Percentiles rank a stretch among this genome's conserved stretches.
Conservation (phyloP, 2,797 vertebrate species). For the Sebastes kiyomatsui region DNA sequence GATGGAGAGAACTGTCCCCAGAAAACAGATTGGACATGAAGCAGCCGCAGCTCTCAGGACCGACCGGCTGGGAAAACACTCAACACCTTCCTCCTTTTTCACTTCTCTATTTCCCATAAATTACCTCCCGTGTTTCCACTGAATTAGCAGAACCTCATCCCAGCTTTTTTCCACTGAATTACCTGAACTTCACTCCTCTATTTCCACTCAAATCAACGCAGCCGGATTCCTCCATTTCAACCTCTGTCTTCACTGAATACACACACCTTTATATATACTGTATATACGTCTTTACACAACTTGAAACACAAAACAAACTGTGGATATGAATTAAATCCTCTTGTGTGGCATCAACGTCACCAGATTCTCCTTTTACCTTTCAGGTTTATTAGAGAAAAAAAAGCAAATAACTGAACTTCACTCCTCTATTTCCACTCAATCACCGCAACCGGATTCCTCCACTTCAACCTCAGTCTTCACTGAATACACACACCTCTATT, state of each 20-base stretch:
- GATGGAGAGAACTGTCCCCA: conserved; percentile 12
- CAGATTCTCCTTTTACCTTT: not conserved
- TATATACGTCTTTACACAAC: not conserved
- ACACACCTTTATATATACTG: not conserved
- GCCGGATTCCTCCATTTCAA: not conserved
- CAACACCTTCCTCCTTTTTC: not conserved
- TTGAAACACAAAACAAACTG: not conserved
- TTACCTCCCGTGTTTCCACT: not conserved
- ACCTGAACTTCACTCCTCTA: not conserved
- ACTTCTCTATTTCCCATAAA: not conserved
- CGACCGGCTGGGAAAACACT: conserved; percentile 3
- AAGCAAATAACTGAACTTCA: not conserved
- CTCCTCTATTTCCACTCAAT: conserved; percentile 11
- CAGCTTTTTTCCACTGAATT: not conserved
- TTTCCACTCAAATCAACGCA: conserved; percentile 18
- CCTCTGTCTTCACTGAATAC: not conserved
- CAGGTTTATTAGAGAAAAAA: not conserved
- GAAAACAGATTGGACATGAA: not conserved
- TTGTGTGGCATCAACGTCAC: not conserved
- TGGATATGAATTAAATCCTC: not conserved
- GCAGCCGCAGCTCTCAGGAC: not conserved
- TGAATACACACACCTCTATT: not conserved
- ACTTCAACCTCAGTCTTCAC: not conserved
- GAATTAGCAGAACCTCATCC: not conserved
- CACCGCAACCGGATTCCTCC: not conserved